Conservation (phyloP, 2,113 vertebrate genomes). For the Syrrhaptes paradoxus region DNA sequence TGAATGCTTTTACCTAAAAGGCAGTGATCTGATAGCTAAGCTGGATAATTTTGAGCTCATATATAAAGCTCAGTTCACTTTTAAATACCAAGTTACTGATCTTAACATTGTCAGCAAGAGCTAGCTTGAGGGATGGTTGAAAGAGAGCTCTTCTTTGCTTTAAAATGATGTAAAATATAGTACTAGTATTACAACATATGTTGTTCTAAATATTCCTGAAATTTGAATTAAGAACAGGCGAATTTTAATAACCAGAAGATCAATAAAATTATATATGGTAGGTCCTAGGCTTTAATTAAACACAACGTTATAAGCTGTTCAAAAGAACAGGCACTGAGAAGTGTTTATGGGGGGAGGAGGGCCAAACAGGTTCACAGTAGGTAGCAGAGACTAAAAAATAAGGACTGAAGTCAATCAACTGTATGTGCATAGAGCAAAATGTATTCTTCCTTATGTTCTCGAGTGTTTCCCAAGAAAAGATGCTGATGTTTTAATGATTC, state of each 20-base stretch:
- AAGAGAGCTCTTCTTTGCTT: not conserved
- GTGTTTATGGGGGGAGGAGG: not conserved
- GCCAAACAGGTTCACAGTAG: not conserved
- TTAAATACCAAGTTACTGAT: not conserved
- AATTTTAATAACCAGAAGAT: not conserved
- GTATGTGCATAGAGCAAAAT: not conserved
- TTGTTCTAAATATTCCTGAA: not conserved
- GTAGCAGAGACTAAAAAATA: not conserved
- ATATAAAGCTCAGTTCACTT: not conserved
- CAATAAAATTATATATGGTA: not conserved
- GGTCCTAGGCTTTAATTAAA: not conserved
- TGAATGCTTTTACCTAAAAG: not conserved
- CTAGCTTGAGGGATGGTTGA: not conserved
- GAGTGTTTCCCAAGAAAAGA: not conserved
- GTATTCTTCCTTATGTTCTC: not conserved
- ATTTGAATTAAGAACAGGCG: not conserved
- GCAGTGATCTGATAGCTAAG: not conserved
- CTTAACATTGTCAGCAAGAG: not conserved
- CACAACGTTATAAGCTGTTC: not conserved
- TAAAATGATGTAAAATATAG: not conserved
- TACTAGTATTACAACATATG: not conserved
- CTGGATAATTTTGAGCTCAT: not conserved
- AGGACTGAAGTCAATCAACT: not conserved
- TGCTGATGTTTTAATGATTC: not conserved
- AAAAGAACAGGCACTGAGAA: not conserved